phyloP scores from a whole-genome alignment of 2,888 invertebrate genomes.

The Oxyteleia sp. region DNA sequence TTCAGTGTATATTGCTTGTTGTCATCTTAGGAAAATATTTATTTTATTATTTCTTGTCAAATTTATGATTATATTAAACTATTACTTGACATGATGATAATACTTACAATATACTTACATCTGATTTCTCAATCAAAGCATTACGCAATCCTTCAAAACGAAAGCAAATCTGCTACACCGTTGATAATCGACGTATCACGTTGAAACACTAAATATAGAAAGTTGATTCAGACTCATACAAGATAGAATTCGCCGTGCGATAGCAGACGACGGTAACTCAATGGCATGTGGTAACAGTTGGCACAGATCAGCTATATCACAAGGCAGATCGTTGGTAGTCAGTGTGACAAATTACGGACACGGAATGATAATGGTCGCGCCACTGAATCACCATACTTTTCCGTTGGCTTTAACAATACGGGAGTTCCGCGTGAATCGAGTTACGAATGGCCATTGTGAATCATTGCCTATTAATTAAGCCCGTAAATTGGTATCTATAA shows the following conservation, averaged over 20 bases:
- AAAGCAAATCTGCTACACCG: neutral
- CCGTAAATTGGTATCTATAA: conserved; percentile 53
- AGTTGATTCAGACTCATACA: conserved; percentile 24
- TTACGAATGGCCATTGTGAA: conserved; percentile 63
- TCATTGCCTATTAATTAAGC: conserved; percentile 66
- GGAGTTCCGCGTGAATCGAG: conserved; percentile 64
- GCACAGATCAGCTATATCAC: conserved; percentile 70
- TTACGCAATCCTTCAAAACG: neutral
- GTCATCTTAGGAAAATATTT: no score
- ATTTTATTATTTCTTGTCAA: no score
- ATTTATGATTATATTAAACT: no score
- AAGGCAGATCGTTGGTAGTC: conserved; percentile 65
- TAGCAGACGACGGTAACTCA: conserved; percentile 57
- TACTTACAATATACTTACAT: no score
- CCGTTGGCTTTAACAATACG: conserved; percentile 62
- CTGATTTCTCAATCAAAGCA: neutral
- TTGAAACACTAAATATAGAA: conserved; percentile 52
- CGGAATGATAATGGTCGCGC: conserved; percentile 73
- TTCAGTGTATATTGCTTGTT: no score
- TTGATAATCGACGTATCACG: conserved; percentile 14
- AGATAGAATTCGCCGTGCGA: conserved; percentile 35
- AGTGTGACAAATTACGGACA: conserved; percentile 74
- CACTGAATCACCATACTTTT: conserved; percentile 73
- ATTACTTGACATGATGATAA: no score
- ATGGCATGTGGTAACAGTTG: conserved; percentile 72